phyloP scores from a whole-genome alignment of 2,797 vertebrate species.

The Myripristis jacobus region DNA sequence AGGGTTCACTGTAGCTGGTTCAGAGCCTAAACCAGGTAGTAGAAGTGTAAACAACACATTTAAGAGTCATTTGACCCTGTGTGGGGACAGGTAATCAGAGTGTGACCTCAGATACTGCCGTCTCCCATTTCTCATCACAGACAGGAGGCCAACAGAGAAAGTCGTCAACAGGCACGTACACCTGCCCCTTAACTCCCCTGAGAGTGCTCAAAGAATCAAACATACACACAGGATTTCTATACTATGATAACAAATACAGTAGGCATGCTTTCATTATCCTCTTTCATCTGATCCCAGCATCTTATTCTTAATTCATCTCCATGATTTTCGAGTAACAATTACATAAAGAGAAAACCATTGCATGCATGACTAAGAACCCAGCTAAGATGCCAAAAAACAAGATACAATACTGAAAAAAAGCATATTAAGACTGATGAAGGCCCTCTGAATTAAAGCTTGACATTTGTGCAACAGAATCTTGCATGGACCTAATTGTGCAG shows the following conservation, averaged over 20 bases:
- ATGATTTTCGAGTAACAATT: conserved; percentile 40
- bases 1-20: conserved; percentile 29
- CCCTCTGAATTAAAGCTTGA: too few species aligned
- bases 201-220: conserved; percentile 3
- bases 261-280: neutral
- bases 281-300: neutral
- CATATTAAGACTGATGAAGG: too few species aligned
- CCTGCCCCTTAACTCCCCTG: conserved; percentile 1
- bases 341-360: conserved; percentile 9
- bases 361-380: too few species aligned
- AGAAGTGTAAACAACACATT: conserved; percentile 84
- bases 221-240: neutral
- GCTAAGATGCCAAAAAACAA: too few species aligned
- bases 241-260: neutral
- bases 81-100: conserved; percentile 80
- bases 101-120: conserved; percentile 78
- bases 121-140: conserved; percentile 79
- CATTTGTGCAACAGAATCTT: too few species aligned
- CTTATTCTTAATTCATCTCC: conserved; percentile 21
- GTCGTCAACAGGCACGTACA: conserved; percentile 68
- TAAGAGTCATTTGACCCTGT: conserved; percentile 76
- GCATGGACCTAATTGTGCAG: too few species aligned
- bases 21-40: conserved; percentile 48
- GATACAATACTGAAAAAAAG: too few species aligned
- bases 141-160: conserved; percentile 78